Evolutionary conservation across 2,797 vertebrate species (phyloP), one percentile per base, ranked within the genome.

Genomic region (Brachymystax lenok): DNA sequence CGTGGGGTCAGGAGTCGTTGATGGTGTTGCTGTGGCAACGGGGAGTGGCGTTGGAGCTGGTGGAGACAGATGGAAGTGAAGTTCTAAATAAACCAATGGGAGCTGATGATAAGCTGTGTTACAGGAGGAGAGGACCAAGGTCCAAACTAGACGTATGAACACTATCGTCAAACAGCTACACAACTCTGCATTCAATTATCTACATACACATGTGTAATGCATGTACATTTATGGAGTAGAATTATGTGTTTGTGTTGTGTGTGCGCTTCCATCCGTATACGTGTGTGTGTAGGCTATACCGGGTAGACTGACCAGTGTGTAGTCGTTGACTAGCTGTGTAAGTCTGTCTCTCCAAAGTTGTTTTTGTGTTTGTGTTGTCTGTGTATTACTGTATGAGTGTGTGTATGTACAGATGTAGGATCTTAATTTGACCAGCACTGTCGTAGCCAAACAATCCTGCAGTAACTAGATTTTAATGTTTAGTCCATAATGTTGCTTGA

Each of bases 11-110:
- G 90, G 72, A 94, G 95, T 72, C 94, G 95, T 19, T 89, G 92
- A 87, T 97, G 94, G 85, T 96, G 94, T 30, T 96, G 96, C 77
- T 96, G 96, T 73, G 94, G 93, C 13, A 95, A 90, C 0, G 94
- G 93, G 0, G 95, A 93, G 51, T 93, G 95, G 0, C 91, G 95
- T 0, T 95, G 96, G 0, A 90, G 95, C 95, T 17, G 93, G 92
- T 0, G 0, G 52, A 74, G 14, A 3, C 13, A 84, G 13, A 80
- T 14, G 61, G 66, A 54, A 59, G 28, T 54, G 66, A 5, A 81
- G 17, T 59, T n/a, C n/a, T 19, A 59, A 54, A 19, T 3, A 54
- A 68, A 14, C 16, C 8, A 19, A 40, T 4, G 33, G 63, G 27
- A 66, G 40, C 40, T 46, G 40, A 46, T 13, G 40, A 40, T 40